A percentile compares a stretch with the other conserved stretches of the same genome.
Conservation (phyloP, 2,797 vertebrate species). For the Cynodonichthys magdalenae region DNA sequence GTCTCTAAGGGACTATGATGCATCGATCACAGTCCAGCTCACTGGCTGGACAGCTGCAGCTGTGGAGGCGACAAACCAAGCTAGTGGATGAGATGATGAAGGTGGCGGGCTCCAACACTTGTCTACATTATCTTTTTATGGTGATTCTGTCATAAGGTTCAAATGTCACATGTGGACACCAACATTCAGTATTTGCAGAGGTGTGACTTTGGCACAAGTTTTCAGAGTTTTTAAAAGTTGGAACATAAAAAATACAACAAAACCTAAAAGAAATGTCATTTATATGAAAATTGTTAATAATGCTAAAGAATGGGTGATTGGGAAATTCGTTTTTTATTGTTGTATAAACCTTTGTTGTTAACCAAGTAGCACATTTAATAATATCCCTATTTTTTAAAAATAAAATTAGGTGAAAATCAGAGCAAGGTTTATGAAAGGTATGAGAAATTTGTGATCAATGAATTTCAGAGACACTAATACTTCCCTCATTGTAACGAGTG, state of each 20-base stretch:
- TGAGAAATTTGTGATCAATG: conserved; percentile 30
- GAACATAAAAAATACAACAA: not conserved
- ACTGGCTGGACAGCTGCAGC: conserved; percentile 79
- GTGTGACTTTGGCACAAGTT: conserved; percentile 4
- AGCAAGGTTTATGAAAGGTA: conserved; percentile 21
- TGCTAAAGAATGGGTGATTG: not conserved
- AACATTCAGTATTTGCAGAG: conserved; percentile 4
- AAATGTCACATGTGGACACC: conserved; percentile 10
- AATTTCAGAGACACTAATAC: conserved; percentile 15
- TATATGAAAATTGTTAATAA: not conserved
- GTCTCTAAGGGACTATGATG: conserved; percentile 83
- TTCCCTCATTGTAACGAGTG: conserved; percentile 38
- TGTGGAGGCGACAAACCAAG: conserved; percentile 46
- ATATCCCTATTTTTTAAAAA: not conserved
- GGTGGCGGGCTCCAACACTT: conserved; percentile 44
- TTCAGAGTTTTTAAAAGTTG: not conserved
- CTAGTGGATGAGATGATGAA: conserved; percentile 35
- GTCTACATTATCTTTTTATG: conserved; percentile 57
- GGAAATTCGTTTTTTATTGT: not conserved
- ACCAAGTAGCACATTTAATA: too few species aligned
- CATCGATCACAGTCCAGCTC: conserved; percentile 87
- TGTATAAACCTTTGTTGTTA: not conserved
- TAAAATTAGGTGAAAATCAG: not conserved
- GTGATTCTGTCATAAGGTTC: conserved; percentile 47
- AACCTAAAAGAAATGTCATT: not conserved